phyloP scores from a whole-genome alignment of 2,888 invertebrate genomes.

The Chrysolina americana region DNA sequence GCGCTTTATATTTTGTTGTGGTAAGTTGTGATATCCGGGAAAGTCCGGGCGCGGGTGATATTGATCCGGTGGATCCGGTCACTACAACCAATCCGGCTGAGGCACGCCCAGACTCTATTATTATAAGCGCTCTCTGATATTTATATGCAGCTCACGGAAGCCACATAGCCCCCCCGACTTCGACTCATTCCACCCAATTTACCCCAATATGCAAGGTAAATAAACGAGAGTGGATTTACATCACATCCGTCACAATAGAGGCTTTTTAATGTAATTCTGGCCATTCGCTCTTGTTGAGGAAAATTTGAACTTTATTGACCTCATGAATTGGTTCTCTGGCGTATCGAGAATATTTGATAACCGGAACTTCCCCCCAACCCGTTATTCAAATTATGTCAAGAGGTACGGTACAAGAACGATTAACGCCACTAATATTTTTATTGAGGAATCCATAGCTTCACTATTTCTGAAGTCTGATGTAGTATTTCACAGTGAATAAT shows the following conservation, averaged over 20 bases:
- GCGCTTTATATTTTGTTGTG: slow-evolving; percentile 52
- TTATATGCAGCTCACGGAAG: slow-evolving; percentile 56
- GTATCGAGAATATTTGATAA: background rate
- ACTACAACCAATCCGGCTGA: slow-evolving; percentile 64
- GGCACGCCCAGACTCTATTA: slow-evolving; percentile 64
- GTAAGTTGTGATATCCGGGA: slow-evolving; percentile 64
- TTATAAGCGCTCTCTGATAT: slow-evolving; percentile 54
- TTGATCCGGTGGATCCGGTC: slow-evolving; percentile 69
- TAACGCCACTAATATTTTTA: no score
- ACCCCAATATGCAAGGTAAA: slow-evolving; percentile 46
- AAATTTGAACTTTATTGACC: background rate
- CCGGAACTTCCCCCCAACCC: no score
- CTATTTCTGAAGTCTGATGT: no score
- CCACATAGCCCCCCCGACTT: slow-evolving; percentile 48
- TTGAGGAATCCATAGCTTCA: no score
- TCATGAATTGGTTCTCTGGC: background rate
- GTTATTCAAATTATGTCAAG: no score
- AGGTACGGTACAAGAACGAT: no score
- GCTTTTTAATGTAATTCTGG: slow-evolving; percentile 1
- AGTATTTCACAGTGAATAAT: no score
- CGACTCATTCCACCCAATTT: slow-evolving; percentile 51
- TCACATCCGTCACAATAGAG: slow-evolving; percentile 20
- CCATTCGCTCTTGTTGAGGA: background rate
- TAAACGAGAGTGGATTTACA: slow-evolving; percentile 31
- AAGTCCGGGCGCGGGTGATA: slow-evolving; percentile 66